Evolutionary conservation across 2,113 vertebrate genomes (phyloP), one percentile per base, ranked within the genome.

Genomic region (human (Homo sapiens)): DNA sequence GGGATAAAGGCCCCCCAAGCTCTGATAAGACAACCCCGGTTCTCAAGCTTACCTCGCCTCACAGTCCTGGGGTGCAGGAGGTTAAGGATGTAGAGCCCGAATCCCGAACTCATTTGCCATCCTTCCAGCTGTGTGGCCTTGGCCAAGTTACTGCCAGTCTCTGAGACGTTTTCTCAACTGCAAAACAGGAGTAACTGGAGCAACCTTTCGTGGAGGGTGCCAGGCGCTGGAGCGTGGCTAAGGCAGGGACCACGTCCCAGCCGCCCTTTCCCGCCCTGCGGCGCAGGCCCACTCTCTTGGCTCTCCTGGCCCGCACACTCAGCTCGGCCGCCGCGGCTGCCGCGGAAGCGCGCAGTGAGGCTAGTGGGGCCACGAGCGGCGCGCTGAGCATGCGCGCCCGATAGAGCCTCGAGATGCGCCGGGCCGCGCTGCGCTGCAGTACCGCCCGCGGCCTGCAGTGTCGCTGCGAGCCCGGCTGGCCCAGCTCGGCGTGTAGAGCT

Each of bases 381-480:
- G 11, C 79, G 82, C 25, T 2, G 40, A 45, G 92, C 97, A 70
- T 80, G 96, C 96, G 95, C 68, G 18, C 72, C 57, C 2, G 1
- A 35, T 89, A 52, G 97, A 89, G 30, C 9, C 30, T 0, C 0
- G 1, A 50, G 40, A 14, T 52, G 50, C 7, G 25, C 43, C 27
- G 0, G 23, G 68, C 18, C 16, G 0, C 52, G 30, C 13, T 8
- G 30, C 17, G 32, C 73, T 93, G 97, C 92, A 97, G 89, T 97
- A 32, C 86, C 61, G 5, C 30, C 1, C 1, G 17, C 2, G 38
- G 90, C 95, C 93, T 9, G 68, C 1, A 61, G 89, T 7, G 97
- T 97, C 97, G 98, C 95, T 95, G 95, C 59, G 14, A 76, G 22
- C 61, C 90, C 1, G 20, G 17, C 38, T 16, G 16, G 45, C 20